Evolutionary conservation across 1,140 invertebrate genomes (phyloP), one percentile per base, ranked within the genome.

Genomic region (Pachyrhynchus sulphureomaculatus): DNA sequence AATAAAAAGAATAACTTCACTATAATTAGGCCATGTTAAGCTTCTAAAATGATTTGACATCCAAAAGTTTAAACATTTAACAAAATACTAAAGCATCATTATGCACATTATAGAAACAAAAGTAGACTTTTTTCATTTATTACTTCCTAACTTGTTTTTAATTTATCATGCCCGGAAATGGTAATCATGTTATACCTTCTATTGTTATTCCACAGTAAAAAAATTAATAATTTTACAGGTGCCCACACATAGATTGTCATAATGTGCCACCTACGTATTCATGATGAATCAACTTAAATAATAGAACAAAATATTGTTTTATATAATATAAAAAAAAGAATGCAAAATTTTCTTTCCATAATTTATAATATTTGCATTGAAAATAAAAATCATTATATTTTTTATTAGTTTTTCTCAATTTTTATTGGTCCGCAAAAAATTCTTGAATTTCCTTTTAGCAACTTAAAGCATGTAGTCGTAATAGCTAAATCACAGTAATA

Each of bases 211-310:
- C 17, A 13, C 24, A 15, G 41, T 15, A n/a, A n/a, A 56, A 34
- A 56, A 56, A 33, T 56, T 56, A 56, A 56, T 56, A 56, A 44
- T n/a, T 56, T 56, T 56, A 56, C 53, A 33, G 53, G 26, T 32
- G 53, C 53, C 53, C 53, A 56, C 53, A 44, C 15, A 47, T n/a
- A n/a, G 5, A 18, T 41, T 53, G 51, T 53, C 51, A 53, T 45
- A 56, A 20, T 23, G 20, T 29, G n/a, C 37, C 24, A 12, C 53
- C 53, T 24, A 56, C 53, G 12, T 17, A n/a, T n/a, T 21, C 17
- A 21, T 47, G 23, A 47, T 47, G 44, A 47, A 13, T 47, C 44
- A 47, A 29, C 23, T 24, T 47, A 47, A 26, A n/a, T 47, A n/a
- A 26, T 47, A 26, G 17, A 47, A 51, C 32, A 51, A 34, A 20